phyloP scores from a whole-genome alignment of 2,113 vertebrate genomes.

The Panthera leo region DNA sequence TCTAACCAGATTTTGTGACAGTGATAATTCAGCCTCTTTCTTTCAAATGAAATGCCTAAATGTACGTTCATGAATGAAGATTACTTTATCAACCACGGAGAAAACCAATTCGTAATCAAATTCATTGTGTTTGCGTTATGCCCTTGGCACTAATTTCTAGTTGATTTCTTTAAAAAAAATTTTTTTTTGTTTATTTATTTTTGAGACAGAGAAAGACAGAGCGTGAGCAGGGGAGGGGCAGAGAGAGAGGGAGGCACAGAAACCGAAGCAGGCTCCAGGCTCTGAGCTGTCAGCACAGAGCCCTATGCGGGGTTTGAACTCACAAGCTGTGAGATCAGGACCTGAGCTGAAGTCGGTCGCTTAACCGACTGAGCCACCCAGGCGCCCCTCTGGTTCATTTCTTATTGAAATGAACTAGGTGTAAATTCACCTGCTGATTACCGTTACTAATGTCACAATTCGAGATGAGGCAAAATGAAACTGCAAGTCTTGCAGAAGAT shows the following conservation, averaged over 20 bases:
- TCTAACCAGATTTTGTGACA: not conserved
- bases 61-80: not conserved
- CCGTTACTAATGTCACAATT: not conserved
- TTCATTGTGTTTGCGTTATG: not conserved
- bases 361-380: too few relatives aligned
- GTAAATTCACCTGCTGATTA: not conserved
- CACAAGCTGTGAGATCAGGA: too few relatives aligned
- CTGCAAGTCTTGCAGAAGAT: not conserved
- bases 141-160: not conserved
- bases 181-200: too few relatives aligned
- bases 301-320: accelerated
- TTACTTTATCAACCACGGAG: not conserved
- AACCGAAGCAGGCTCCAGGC: too few relatives aligned
- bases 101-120: not conserved
- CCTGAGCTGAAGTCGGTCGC: too few relatives aligned
- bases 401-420: too few relatives aligned
- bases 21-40: not conserved
- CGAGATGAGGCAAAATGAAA: not conserved
- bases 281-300: too few relatives aligned
- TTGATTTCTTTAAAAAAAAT: not conserved
- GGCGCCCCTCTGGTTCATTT: too few relatives aligned
- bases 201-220: too few relatives aligned
- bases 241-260: too few relatives aligned
- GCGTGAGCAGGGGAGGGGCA: too few relatives aligned
- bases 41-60: not conserved